Percentiles rank a stretch among this genome's conserved stretches.
phyloP scores from a whole-genome alignment of 2,113 vertebrate genomes.

The Hydrochoerus hydrochaeris region DNA sequence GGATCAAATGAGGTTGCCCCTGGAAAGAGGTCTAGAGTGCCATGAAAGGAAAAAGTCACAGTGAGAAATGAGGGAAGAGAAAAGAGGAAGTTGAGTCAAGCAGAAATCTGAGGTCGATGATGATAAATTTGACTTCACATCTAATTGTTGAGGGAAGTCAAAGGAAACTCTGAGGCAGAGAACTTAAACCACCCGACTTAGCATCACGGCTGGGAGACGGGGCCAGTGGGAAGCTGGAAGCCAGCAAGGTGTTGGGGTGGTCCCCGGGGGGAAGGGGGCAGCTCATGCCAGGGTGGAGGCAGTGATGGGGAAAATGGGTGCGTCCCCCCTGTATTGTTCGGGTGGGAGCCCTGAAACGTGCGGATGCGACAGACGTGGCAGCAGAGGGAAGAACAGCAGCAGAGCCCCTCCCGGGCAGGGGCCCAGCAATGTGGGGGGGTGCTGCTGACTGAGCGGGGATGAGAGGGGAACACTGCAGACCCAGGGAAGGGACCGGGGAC shows the following conservation, averaged over 20 bases:
- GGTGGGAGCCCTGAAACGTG: no score
- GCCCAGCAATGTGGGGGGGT: background rate
- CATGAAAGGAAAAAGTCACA: no score
- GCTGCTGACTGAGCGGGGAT: no score
- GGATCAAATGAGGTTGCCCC: background rate
- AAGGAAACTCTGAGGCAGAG: background rate
- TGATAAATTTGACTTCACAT: accelerated
- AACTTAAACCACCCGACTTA: no score
- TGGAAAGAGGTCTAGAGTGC: background rate
- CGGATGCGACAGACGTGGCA: accelerated
- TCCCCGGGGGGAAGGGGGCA: background rate
- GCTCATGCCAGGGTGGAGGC: background rate
- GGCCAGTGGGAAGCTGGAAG: background rate
- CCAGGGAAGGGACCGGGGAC: background rate
- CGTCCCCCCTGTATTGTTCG: accelerated
- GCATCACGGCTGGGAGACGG: background rate
- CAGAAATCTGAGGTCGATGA: background rate
- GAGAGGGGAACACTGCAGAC: no score
- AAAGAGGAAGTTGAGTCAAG: background rate
- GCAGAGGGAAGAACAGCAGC: background rate
- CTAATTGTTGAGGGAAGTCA: background rate
- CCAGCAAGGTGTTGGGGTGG: background rate
- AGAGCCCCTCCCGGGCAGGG: no score
- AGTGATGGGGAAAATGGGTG: background rate
- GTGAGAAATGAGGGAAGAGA: background rate